Conservation (phyloP, 1,140 invertebrate genomes). For the silkworm (Bombyx mori) region ASM3026992v2 NC_085117.1:12609501-12610000, state of each 20-base stretch:
- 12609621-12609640: constrained; percentile 6
- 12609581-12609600: background rate
- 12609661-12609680: constrained; percentile 53
- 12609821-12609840: constrained; percentile 63
- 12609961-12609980: no score
- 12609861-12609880: constrained; percentile 49
- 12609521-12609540: constrained; percentile 43
- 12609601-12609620: background rate
- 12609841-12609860: constrained; percentile 66
- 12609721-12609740: constrained; percentile 54
- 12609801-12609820: constrained; percentile 66
- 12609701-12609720: constrained; percentile 59
- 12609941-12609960: no score
- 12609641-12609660: constrained; percentile 17
- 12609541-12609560: constrained; percentile 61
- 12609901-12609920: constrained; percentile 1
- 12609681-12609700: constrained; percentile 56
- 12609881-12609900: background rate
- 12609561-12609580: constrained; percentile 36
- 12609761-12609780: constrained; percentile 37
- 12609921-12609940: no score
- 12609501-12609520: constrained; percentile 15
- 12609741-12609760: constrained; percentile 24
- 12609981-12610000: no score
- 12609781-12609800: constrained; percentile 53